Evolutionary conservation across 2,888 invertebrate genomes (phyloP).

Genomic region (Thysanoteuthis rhombus): DNA sequence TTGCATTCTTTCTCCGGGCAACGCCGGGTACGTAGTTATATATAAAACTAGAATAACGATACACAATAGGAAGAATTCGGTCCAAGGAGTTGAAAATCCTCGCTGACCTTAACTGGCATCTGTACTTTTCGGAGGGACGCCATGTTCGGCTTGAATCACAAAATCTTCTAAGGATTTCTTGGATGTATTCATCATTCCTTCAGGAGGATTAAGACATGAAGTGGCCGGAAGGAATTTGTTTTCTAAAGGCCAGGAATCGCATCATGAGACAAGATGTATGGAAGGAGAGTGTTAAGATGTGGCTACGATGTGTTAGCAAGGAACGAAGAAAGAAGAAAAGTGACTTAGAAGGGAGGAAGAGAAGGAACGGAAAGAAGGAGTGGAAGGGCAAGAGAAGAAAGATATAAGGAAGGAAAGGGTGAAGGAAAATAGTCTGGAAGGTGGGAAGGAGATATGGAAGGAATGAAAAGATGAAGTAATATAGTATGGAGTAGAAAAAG

Average conservation of each 20-base stretch:
- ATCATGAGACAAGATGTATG: not conserved
- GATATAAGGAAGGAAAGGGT: not conserved
- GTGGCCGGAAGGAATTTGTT: not conserved
- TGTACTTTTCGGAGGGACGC: not conserved
- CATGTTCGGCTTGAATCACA: not conserved
- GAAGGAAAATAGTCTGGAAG: not conserved
- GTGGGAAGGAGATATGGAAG: not conserved
- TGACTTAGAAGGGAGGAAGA: too few species aligned
- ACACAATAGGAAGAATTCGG: not conserved
- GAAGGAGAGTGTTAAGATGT: not conserved
- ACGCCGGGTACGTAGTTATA: not conserved
- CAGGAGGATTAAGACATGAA: not conserved
- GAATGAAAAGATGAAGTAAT: not conserved
- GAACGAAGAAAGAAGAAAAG: not conserved
- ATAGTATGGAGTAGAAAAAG: not conserved
- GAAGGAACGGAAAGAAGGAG: not conserved
- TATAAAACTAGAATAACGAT: not conserved
- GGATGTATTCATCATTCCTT: not conserved
- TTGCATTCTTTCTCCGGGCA: too few species aligned
- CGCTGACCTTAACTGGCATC: not conserved
- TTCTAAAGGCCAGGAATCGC: not conserved
- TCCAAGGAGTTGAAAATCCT: not conserved
- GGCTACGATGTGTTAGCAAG: not conserved
- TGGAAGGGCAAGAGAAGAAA: not conserved
- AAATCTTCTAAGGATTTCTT: not conserved